Evolutionary conservation across 92 coral and sea anemone genomes (phyloP).

Genomic region (Porites rus): DNA sequence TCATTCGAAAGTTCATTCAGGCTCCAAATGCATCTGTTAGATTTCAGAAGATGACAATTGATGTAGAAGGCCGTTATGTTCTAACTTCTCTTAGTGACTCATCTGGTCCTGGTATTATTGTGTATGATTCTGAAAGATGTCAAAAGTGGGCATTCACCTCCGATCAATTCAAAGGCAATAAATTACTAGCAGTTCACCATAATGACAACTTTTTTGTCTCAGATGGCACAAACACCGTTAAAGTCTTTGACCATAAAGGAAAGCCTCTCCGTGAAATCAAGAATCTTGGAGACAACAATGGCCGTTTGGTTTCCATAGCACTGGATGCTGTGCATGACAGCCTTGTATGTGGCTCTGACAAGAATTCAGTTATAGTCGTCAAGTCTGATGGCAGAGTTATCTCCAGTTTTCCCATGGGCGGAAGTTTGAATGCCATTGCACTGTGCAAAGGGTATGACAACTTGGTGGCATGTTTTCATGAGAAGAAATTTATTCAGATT

Average conservation of each 20-base stretch:
- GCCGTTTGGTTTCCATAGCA: slow-evolving; percentile 2
- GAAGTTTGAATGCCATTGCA: slow-evolving; percentile 29
- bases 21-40: slow-evolving; percentile 32
- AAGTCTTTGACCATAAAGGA: slow-evolving; percentile 35
- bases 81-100: slow-evolving; percentile 16
- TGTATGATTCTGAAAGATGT: slow-evolving; percentile 32
- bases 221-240: slow-evolving; percentile 21
- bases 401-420: slow-evolving; percentile 23
- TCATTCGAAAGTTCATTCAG: slow-evolving; percentile 33
- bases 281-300: neutral
- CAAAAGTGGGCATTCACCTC: slow-evolving; percentile 35
- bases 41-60: slow-evolving; percentile 34
- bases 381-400: slow-evolving; percentile 27
- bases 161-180: neutral
- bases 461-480: slow-evolving; percentile 33
- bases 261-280: slow-evolving; percentile 16
- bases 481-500: slow-evolving; percentile 29
- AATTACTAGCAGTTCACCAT: slow-evolving; percentile 27
- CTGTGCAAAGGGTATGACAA: slow-evolving; percentile 31
- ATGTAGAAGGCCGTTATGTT: slow-evolving; percentile 25
- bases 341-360: slow-evolving; percentile 31
- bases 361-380: slow-evolving; percentile 16
- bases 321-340: slow-evolving; percentile 18
- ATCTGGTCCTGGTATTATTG: slow-evolving; percentile 28
- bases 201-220: slow-evolving; percentile 26